Base-by-base conservation (phyloP, 2,113 vertebrate genomes). In the Ifrita kowaldi region DNA sequence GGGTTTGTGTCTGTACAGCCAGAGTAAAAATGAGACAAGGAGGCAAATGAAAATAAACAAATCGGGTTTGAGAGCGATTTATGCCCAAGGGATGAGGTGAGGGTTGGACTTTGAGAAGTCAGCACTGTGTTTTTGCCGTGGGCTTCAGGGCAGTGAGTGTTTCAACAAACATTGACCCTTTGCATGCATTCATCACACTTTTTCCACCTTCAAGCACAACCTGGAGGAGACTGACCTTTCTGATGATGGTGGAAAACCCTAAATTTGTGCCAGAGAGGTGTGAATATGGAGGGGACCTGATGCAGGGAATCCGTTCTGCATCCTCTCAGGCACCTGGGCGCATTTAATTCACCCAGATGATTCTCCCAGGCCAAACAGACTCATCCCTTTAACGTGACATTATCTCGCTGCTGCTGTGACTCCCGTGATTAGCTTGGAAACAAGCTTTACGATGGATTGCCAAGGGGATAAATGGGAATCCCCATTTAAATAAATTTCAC, bases 291-390 rank as follows among this genome's bases (percentile, higher is more conserved):
- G 42, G 19, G 11, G 64, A 77, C 39, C 22, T 47, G 87, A 30
- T 37, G 52, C 27, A 56, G 41, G 13, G 50, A 82, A 53, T 50
- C 56, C 1, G 0, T 67, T 80, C 68, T 70, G 55, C 65, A 46
- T 74, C 79, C 77, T 63, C 37, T 89, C 50, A 35, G 37, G 87
- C 74, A 88, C 41, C 52, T 62, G 71, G 44, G 85, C 94, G 57
- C 52, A 12, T 86, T 94, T 86, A 71, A 95, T 90, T 93, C 55
- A 78, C 20, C 47, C 82, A 56, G 73, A 52, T 1, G 7, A 56
- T 80, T 46, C 59, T 94, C 62, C 50, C 84, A 77, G 87, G 63
- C 78, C 76, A 69, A 96, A 89, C 62, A 93, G 87, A 87, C 47
- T 92, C 90, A 88, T 93, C 90, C 68, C 64, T 91, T 88, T 77